These are phyloP conservation scores for Brachionus angularis DNA, from an alignment of 1,140 invertebrate species.

Conservation along the genomic window DNA sequence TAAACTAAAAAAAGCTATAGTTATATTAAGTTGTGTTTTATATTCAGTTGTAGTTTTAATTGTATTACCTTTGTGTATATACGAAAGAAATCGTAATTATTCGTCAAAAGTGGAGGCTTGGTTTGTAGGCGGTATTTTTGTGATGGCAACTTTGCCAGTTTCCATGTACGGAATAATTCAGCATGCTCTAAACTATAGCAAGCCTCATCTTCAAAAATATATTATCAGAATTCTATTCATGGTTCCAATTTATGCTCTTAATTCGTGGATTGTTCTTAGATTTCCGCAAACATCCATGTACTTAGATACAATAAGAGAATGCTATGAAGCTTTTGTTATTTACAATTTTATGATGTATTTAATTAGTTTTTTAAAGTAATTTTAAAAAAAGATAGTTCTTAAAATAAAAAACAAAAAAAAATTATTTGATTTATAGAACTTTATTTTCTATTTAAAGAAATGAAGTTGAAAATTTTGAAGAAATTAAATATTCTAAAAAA, in stretches of 20 bases:
- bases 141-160: constrained; percentile 80
- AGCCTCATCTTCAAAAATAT: constrained; percentile 84
- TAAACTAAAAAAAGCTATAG: constrained; percentile 25
- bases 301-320: constrained; percentile 83
- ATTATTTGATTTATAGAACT: no score
- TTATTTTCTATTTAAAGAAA: constrained; percentile 53
- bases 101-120: constrained; percentile 62
- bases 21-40: constrained; percentile 59
- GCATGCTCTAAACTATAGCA: constrained; percentile 86
- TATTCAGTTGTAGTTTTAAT: constrained; percentile 76
- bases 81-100: constrained; percentile 60
- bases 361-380: constrained; percentile 64
- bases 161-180: constrained; percentile 89
- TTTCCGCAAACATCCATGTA: constrained; percentile 80
- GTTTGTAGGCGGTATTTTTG: constrained; percentile 82
- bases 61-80: constrained; percentile 74
- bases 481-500: constrained; percentile 70
- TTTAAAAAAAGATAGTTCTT: no score
- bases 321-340: constrained; percentile 90
- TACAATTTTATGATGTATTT: constrained; percentile 96
- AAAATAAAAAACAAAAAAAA: no score
- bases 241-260: constrained; percentile 91
- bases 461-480: constrained; percentile 73
- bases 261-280: constrained; percentile 67
- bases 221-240: constrained; percentile 93